Conservation (phyloP, 2,797 vertebrate genomes). For the Sebastolobus alascanus region DNA sequence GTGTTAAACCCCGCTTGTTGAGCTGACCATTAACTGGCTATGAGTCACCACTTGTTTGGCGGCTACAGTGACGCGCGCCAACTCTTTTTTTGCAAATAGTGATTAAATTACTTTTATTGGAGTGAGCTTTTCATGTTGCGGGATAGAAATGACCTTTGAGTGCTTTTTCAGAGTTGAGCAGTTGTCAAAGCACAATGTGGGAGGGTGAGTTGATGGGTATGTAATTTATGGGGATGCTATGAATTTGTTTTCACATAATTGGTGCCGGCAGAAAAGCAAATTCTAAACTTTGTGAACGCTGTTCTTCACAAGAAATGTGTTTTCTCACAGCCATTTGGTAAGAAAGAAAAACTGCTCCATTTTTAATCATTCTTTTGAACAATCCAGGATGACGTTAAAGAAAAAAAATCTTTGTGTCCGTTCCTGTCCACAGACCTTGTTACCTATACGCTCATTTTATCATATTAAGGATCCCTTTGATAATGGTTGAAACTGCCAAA, state of each 20-base stretch:
- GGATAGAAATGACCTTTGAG: constrained; percentile 72
- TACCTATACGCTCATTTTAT: constrained; percentile 47
- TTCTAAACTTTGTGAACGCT: constrained; percentile 40
- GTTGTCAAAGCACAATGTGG: constrained; percentile 75
- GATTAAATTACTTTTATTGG: constrained; percentile 73
- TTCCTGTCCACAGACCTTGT: constrained; percentile 12
- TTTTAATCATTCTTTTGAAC: constrained; percentile 46
- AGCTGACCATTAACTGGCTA: constrained; percentile 69
- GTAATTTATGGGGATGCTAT: constrained; percentile 66
- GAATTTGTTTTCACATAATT: constrained; percentile 59
- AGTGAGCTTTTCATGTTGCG: constrained; percentile 63
- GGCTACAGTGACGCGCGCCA: constrained; percentile 52
- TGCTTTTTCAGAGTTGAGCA: constrained; percentile 74
- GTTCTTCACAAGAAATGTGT: neutral
- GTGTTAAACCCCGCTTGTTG: constrained; percentile 70
- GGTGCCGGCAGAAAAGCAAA: constrained; percentile 15
- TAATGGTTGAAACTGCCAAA: constrained; percentile 59
- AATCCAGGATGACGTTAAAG: constrained; percentile 21
- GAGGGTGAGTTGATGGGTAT: constrained; percentile 71
- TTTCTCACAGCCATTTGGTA: constrained; percentile 1
- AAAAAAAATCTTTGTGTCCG: constrained; percentile 31
- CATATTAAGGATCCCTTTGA: constrained; percentile 68
- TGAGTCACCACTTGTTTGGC: constrained; percentile 76
- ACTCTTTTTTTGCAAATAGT: constrained; percentile 60
- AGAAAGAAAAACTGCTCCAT: constrained; percentile 20